Evolutionary conservation across 2,888 invertebrate genomes (phyloP).

Genomic region (Leptinotarsa tumamoca): DNA sequence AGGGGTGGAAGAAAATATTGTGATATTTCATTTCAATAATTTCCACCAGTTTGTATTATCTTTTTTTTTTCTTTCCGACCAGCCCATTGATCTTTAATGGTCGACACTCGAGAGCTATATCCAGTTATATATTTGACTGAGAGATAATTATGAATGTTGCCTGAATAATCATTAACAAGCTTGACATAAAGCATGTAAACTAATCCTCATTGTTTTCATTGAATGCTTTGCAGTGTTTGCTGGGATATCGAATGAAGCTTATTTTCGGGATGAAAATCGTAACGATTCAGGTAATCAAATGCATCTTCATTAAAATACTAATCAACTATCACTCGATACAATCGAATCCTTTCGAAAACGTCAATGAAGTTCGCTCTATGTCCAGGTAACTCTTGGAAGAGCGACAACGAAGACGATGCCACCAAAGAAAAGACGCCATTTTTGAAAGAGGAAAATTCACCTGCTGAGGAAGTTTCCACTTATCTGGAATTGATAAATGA

Average conservation of each 20-base stretch:
- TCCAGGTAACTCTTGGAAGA: slow-evolving; percentile 68
- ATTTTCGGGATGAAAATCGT: slow-evolving; percentile 82
- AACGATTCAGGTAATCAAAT: slow-evolving; percentile 69
- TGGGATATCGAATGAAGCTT: slow-evolving; percentile 83
- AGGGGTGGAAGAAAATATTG: no score
- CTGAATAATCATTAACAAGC: slow-evolving; percentile 29
- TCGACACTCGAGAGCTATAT: no score
- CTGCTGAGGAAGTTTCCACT: slow-evolving; percentile 67
- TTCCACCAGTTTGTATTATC: no score
- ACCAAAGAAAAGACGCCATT: slow-evolving; percentile 68
- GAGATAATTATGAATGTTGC: background rate
- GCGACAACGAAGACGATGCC: slow-evolving; percentile 64
- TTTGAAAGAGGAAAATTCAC: slow-evolving; percentile 56
- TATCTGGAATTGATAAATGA: slow-evolving; percentile 78
- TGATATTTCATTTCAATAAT: no score
- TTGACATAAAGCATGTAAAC: slow-evolving; percentile 38
- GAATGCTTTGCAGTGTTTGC: slow-evolving; percentile 69
- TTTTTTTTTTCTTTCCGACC: no score
- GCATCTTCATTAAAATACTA: slow-evolving; percentile 34
- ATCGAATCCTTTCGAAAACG: slow-evolving; percentile 32
- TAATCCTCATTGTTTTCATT: slow-evolving; percentile 45
- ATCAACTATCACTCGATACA: slow-evolving; percentile 17
- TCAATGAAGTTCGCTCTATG: slow-evolving; percentile 43
- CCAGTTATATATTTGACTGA: no score
- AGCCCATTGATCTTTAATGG: no score